Percentiles rank a stretch among this genome's conserved stretches.
These are phyloP conservation scores for Paratrypauchen microcephalus DNA, from an alignment of 2,797 vertebrate species.

Conservation along the genomic window DNA sequence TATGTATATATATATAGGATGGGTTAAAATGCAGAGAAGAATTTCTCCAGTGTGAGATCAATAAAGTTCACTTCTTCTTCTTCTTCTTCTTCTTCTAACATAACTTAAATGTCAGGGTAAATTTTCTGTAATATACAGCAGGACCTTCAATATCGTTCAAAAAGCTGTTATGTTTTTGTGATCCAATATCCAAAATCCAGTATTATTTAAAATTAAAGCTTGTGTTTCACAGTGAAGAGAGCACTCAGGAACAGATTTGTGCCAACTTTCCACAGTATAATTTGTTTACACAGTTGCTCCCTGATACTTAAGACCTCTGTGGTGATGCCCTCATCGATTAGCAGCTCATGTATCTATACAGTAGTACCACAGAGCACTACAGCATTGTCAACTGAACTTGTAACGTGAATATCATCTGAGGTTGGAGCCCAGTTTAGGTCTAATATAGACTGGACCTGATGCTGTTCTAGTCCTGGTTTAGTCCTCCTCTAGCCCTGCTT, in stretches of 20 bases:
- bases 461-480: too few species aligned
- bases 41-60: too few species aligned
- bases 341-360: constrained; percentile 19
- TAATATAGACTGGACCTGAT: background rate
- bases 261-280: background rate
- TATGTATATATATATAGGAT: too few species aligned
- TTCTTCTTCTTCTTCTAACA: too few species aligned
- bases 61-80: too few species aligned
- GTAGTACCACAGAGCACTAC: constrained; percentile 12
- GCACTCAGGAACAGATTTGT: background rate
- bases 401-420: constrained; percentile 14
- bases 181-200: background rate
- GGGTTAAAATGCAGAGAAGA: too few species aligned
- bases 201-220: background rate
- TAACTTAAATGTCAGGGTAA: too few species aligned
- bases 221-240: background rate
- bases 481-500: too few species aligned
- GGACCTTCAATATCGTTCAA: background rate
- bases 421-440: background rate
- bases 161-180: background rate
- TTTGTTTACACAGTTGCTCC: constrained; percentile 28
- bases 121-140: background rate
- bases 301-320: constrained; percentile 27
- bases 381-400: constrained; percentile 17
- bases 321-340: constrained; percentile 36